A percentile compares a stretch with the other conserved stretches of the same genome.
phyloP scores from a whole-genome alignment of 1,140 invertebrate species.

The Calephelis virginiensis region DNA sequence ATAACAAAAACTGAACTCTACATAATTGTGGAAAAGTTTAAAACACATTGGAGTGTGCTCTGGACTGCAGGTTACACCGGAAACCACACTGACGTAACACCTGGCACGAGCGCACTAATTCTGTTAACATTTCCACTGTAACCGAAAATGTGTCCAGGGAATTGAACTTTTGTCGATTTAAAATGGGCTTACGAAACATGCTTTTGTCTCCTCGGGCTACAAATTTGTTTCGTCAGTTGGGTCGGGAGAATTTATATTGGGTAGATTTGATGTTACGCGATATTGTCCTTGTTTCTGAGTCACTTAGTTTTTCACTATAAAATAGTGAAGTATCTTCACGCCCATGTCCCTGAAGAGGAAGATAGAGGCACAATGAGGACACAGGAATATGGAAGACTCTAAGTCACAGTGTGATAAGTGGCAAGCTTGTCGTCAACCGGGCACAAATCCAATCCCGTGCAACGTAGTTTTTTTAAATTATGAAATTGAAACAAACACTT shows the following conservation, averaged over 20 bases:
- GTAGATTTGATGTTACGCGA: neutral
- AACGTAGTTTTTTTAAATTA: too few relatives aligned
- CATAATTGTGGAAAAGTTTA: neutral
- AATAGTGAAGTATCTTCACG: too few relatives aligned
- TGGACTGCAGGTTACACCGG: conserved; percentile 6
- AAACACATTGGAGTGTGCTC: neutral
- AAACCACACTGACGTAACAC: conserved; percentile 26
- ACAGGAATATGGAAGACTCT: too few relatives aligned
- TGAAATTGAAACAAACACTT: too few relatives aligned
- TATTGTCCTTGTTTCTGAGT: too few relatives aligned
- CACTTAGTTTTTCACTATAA: too few relatives aligned
- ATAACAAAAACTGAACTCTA: conserved; percentile 11
- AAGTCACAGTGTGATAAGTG: too few relatives aligned
- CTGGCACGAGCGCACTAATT: conserved; percentile 31
- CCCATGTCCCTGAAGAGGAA: too few relatives aligned
- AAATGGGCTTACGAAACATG: conserved; percentile 20
- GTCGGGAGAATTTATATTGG: neutral
- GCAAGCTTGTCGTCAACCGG: too few relatives aligned
- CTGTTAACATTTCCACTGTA: conserved; percentile 35
- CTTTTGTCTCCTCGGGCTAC: neutral
- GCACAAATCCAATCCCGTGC: too few relatives aligned
- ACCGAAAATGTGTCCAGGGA: conserved; percentile 28
- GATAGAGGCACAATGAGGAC: too few relatives aligned
- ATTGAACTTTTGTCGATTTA: conserved; percentile 19
- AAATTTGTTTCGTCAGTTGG: too few relatives aligned